Conservation (phyloP, 2,888 invertebrate species). For the Drosophila ustulata region DNA sequence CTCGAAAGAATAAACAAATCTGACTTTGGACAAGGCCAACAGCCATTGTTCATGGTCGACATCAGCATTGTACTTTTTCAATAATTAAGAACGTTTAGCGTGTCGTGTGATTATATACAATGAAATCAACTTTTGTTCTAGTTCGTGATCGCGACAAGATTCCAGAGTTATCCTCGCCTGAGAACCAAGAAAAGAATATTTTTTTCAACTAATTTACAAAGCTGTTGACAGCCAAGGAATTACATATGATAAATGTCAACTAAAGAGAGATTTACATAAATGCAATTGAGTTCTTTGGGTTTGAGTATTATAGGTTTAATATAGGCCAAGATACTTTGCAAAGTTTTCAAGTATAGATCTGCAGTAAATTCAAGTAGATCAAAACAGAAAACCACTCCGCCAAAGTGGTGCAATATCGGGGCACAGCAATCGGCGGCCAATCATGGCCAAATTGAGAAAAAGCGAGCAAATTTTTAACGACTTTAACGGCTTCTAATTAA, state of each 20-base stretch:
- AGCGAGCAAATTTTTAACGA: conserved; percentile 72
- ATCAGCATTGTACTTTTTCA: conserved; percentile 22
- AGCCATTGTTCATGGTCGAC: conserved; percentile 36
- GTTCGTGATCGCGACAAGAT: conserved; percentile 15
- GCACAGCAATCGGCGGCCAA: conserved; percentile 12
- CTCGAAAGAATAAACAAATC: not conserved
- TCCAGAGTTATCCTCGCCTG: conserved; percentile 9
- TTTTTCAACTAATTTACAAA: not conserved
- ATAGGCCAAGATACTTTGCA: not conserved
- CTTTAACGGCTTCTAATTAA: conserved; percentile 80
- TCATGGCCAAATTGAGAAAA: conserved; percentile 51
- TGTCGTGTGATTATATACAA: conserved; percentile 8
- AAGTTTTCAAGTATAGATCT: not conserved
- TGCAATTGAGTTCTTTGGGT: not conserved
- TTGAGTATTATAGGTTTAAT: not conserved
- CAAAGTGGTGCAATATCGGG: conserved; percentile 27
- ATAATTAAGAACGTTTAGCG: conserved; percentile 36
- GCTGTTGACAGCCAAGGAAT: conserved; percentile 9
- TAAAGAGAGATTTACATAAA: conserved; percentile 1
- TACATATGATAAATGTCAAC: not conserved
- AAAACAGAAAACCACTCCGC: conserved; percentile 3
- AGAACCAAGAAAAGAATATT: not conserved
- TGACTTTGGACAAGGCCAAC: conserved; percentile 33
- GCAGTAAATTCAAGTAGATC: not conserved
- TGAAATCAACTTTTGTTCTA: conserved; percentile 13